These are phyloP conservation scores for Dallia pectoralis DNA, from an alignment of 2,797 vertebrate species.

Conservation along the genomic window DNA sequence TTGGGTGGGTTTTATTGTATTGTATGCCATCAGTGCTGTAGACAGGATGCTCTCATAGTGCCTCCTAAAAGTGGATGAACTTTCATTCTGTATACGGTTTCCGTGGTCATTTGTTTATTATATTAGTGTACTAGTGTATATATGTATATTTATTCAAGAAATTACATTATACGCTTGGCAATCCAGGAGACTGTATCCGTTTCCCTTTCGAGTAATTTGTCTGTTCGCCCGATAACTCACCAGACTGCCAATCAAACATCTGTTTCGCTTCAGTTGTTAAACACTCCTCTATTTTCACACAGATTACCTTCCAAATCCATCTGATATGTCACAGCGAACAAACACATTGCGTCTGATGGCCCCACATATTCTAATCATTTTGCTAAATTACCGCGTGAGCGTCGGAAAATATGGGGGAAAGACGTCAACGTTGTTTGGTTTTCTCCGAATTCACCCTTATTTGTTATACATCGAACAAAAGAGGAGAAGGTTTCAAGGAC, in stretches of 20 bases:
- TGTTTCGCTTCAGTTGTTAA: conserved; percentile 44
- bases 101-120: neutral
- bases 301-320: conserved; percentile 37
- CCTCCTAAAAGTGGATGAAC: neutral
- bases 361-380: conserved; percentile 54
- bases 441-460: conserved; percentile 56
- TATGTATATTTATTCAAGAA: neutral
- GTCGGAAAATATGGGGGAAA: conserved; percentile 17
- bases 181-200: conserved; percentile 44
- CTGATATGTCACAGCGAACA: conserved; percentile 38
- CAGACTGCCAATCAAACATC: conserved; percentile 51
- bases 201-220: conserved; percentile 49
- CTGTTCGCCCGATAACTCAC: conserved; percentile 54
- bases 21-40: neutral
- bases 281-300: conserved; percentile 39
- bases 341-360: conserved; percentile 38
- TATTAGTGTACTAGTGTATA: too few relatives aligned
- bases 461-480: conserved; percentile 70
- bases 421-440: conserved; percentile 35
- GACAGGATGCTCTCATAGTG: neutral
- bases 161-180: conserved; percentile 46
- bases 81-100: neutral
- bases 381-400: conserved; percentile 47
- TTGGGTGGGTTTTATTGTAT: neutral
- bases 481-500: conserved; percentile 67